Percentiles rank a stretch among this genome's conserved stretches.
phyloP scores from a whole-genome alignment of 1,140 invertebrate species.

The Drosophila nebulosa region DNA sequence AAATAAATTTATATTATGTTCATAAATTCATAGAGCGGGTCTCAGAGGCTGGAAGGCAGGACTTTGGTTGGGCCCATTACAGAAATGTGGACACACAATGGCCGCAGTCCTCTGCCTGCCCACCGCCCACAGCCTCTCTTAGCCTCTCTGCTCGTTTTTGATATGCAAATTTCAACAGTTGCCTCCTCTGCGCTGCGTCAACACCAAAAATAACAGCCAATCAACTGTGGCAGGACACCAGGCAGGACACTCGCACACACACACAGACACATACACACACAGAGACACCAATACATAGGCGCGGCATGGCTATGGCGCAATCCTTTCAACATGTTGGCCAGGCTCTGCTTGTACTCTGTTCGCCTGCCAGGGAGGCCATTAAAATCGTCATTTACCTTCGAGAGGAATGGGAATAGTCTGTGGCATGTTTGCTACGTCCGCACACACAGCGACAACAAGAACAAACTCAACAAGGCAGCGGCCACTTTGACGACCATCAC shows the following conservation, averaged over 20 bases:
- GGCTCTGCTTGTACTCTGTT: conserved; percentile 15
- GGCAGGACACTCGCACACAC: conserved; percentile 2
- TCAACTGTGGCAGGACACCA: conserved; percentile 71
- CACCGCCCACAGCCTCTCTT: background rate
- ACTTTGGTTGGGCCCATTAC: conserved; percentile 62
- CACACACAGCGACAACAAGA: conserved; percentile 49
- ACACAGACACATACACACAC: background rate
- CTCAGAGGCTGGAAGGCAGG: conserved; percentile 46
- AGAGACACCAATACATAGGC: conserved; percentile 10
- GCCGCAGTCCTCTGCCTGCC: background rate
- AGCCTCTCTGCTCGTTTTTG: conserved; percentile 55
- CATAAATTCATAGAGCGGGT: conserved; percentile 79
- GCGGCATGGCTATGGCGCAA: conserved; percentile 56
- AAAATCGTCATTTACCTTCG: conserved; percentile 54
- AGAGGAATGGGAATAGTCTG: conserved; percentile 22
- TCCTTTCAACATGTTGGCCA: conserved; percentile 71
- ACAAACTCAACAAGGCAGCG: conserved; percentile 31
- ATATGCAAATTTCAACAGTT: conserved; percentile 78
- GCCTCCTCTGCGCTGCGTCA: conserved; percentile 59
- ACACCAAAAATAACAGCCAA: conserved; percentile 79
- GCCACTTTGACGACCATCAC: background rate
- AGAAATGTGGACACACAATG: conserved; percentile 27
- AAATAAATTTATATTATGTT: conserved; percentile 81
- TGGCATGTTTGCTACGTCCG: conserved; percentile 69
- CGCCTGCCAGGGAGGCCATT: conserved; percentile 33